A percentile compares a stretch with the other conserved stretches of the same genome.
phyloP scores from a whole-genome alignment of 2,113 vertebrate genomes.

The Saccopteryx bilineata region DNA sequence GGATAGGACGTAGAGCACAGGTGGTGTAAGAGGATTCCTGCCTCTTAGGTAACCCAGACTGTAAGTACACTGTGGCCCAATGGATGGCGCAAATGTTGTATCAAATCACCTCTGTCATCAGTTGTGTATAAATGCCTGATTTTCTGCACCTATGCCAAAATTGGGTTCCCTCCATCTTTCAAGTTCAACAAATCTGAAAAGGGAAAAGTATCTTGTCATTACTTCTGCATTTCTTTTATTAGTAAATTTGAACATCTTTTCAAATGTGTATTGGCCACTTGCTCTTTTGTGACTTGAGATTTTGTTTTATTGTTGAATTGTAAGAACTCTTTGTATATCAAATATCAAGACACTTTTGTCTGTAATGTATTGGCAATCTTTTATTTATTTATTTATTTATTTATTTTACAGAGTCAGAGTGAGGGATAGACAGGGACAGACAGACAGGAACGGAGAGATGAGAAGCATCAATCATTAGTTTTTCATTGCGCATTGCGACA shows the following conservation, averaged over 20 bases:
- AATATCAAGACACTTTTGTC: not conserved
- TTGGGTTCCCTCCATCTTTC: not conserved
- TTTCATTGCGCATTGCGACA: too few species aligned
- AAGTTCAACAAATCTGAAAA: not conserved
- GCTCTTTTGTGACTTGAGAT: not conserved
- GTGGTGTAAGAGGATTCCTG: not conserved
- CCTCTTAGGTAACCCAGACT: not conserved
- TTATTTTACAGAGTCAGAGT: too few species aligned
- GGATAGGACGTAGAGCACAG: not conserved
- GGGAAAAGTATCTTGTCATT: not conserved
- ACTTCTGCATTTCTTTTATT: not conserved
- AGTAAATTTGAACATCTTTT: slow-evolving; percentile 30
- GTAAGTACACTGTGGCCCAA: not conserved
- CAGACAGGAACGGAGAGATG: too few species aligned
- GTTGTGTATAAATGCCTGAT: not conserved
- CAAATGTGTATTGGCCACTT: not conserved
- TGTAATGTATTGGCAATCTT: not conserved
- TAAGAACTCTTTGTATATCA: slow-evolving; percentile 1
- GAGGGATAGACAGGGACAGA: too few species aligned
- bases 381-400: too few species aligned
- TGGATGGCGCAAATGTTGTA: too few species aligned
- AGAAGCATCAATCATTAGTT: too few species aligned
- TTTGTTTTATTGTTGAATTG: slow-evolving; percentile 13
- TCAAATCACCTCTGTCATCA: not conserved
- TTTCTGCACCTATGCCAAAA: not conserved